Conservation (phyloP, 2,797 vertebrate genomes). For the Xenentodon cancila region DNA sequence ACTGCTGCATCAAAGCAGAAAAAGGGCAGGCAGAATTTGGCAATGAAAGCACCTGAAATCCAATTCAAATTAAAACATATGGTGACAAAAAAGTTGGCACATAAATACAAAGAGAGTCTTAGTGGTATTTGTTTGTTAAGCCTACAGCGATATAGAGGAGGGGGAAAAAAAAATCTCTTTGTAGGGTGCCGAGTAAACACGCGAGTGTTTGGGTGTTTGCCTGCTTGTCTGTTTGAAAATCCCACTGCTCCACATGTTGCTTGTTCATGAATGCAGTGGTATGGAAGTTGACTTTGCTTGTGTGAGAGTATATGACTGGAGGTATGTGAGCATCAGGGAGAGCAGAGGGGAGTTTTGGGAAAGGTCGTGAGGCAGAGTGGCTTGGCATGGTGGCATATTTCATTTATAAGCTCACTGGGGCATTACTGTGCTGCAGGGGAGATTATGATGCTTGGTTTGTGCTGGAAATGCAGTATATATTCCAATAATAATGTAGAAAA, state of each 20-base stretch:
- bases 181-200: constrained; percentile 20
- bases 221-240: constrained; percentile 37
- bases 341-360: constrained; percentile 57
- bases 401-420: constrained; percentile 69
- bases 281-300: constrained; percentile 13
- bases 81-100: constrained; percentile 37
- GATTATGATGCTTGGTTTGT: constrained; percentile 60
- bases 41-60: constrained; percentile 53
- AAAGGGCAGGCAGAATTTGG: constrained; percentile 27
- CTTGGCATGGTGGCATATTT: constrained; percentile 73
- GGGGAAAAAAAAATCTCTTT: constrained; percentile 6
- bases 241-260: constrained; percentile 20
- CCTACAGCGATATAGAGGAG: constrained; percentile 14
- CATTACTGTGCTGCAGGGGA: constrained; percentile 63
- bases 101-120: constrained; percentile 59
- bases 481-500: constrained; percentile 45
- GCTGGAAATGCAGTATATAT: constrained; percentile 40
- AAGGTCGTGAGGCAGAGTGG: constrained; percentile 63
- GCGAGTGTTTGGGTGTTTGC: constrained; percentile 50
- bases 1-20: constrained; percentile 29
- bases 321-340: constrained; percentile 48
- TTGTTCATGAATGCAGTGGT: constrained; percentile 13
- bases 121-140: constrained; percentile 46
- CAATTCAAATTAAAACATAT: constrained; percentile 60
- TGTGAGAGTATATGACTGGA: constrained; percentile 36